phyloP scores from a whole-genome alignment of 2,113 vertebrate species.

The Oncorhynchus masou region DNA sequence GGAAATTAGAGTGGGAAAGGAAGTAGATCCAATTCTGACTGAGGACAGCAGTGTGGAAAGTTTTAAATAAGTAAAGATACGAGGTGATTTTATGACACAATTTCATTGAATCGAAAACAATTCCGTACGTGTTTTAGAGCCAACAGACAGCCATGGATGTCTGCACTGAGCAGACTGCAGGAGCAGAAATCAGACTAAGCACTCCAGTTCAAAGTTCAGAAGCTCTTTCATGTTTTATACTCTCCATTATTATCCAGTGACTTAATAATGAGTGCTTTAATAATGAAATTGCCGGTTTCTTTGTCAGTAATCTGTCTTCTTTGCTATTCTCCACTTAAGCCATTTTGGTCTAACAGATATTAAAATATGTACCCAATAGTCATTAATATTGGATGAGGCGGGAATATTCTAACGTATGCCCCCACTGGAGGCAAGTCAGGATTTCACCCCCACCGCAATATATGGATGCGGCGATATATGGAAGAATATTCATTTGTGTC shows the following conservation, averaged over 20 bases:
- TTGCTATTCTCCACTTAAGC: slow-evolving; percentile 65
- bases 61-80: slow-evolving; percentile 34
- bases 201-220: slow-evolving; percentile 59
- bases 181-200: slow-evolving; percentile 22
- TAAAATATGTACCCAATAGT: slow-evolving; percentile 61
- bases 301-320: slow-evolving; percentile 68
- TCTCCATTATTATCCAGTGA: slow-evolving; percentile 59
- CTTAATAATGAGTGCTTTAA: slow-evolving; percentile 32
- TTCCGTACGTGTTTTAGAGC: slow-evolving; percentile 35
- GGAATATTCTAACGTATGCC: slow-evolving; percentile 65
- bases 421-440: slow-evolving; percentile 50
- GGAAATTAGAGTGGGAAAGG: background rate
- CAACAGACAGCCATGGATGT: slow-evolving; percentile 40
- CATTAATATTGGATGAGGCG: slow-evolving; percentile 76
- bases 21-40: background rate
- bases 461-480: slow-evolving; percentile 43
- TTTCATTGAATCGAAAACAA: slow-evolving; percentile 36
- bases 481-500: slow-evolving; percentile 70
- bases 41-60: slow-evolving; percentile 12
- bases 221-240: slow-evolving; percentile 44
- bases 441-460: slow-evolving; percentile 39
- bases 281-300: slow-evolving; percentile 65
- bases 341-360: slow-evolving; percentile 64
- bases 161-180: slow-evolving; percentile 21
- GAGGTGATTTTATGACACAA: slow-evolving; percentile 20